Evolutionary conservation across 2,888 invertebrate species (phyloP), one percentile per base, ranked within the genome.

Genomic region (Parasteatoda lunata): DNA sequence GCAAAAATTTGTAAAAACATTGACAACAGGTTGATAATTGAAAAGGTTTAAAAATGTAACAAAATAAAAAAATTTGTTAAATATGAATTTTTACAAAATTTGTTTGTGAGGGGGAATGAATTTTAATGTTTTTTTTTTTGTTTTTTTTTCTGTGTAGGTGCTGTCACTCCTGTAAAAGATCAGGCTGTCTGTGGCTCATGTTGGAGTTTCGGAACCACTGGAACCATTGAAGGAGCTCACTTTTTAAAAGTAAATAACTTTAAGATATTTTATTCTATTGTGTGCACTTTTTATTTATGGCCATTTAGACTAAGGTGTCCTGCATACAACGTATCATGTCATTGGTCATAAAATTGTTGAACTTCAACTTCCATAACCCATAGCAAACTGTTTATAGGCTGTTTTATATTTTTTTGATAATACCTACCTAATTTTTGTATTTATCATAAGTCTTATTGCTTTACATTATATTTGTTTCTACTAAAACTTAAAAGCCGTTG

Each of bases 141-240:
- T 47, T 69, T 54, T 68, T 72, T 48, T 59, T 45, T 30, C 15
- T 45, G 64, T 89, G 13, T 82, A 92, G 92, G 98, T 11, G 98
- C 98, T 78, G 97, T 98, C 0, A 97, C 88, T n/a, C 90, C 89
- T 9, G 90, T 90, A 0, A 90, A 92, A 96, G 98, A 98, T 94
- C 98, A 98, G 93, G 97, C 97, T 0, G 97, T 98, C 9, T 98
- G 98, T 92, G 98, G 98, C 0, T 98, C 97, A 0, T 98, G 98
- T 91, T 98, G 98, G 98, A 97, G 97, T 89, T 98, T 98, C 93
- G 98, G 98, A 48, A 97, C 98, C 0, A 95, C 96, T 84, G 98
- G 98, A 8, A 94, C 97, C 0, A 94, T 98, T 83, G 98, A 98
- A 92, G 98, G 98, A 0, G 97, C 97, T 0, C 95, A 95, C 91